Percentiles rank a stretch among this genome's conserved stretches.
phyloP scores from a whole-genome alignment of 2,888 invertebrate species.

The Yponomeuta evonymella region DNA sequence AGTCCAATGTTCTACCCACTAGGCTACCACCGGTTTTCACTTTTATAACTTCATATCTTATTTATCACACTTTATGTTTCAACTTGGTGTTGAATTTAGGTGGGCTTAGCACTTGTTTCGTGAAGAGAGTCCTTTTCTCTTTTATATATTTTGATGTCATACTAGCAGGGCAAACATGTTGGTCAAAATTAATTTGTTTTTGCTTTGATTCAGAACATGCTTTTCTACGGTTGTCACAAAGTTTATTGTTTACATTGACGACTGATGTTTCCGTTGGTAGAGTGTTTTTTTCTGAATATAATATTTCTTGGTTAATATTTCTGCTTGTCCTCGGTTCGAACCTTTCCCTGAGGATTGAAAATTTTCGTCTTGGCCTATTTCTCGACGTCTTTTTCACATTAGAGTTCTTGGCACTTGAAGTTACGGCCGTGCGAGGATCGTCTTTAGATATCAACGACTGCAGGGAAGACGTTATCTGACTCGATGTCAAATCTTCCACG shows the following conservation, averaged over 20 bases:
- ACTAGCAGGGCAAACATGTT: conserved; percentile 25
- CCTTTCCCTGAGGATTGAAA: conserved; percentile 75
- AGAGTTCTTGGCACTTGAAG: conserved; percentile 44
- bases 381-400: conserved; percentile 56
- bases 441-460: conserved; percentile 68
- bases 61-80: conserved; percentile 50
- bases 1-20: no score
- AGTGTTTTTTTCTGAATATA: conserved; percentile 53
- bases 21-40: not conserved
- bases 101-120: conserved; percentile 76
- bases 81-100: conserved; percentile 72
- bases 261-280: conserved; percentile 41
- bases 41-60: not conserved
- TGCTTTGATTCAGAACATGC: conserved; percentile 14
- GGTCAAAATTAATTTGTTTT: conserved; percentile 33
- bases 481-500: conserved; percentile 50
- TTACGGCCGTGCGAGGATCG: conserved; percentile 34
- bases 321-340: conserved; percentile 70
- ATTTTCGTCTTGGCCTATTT: conserved; percentile 72
- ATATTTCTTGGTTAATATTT: conserved; percentile 65
- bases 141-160: conserved; percentile 53
- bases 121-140: conserved; percentile 72
- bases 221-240: conserved; percentile 30
- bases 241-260: conserved; percentile 43
- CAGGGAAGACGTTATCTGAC: conserved; percentile 57